Percentiles rank a stretch among this genome's conserved stretches.
These are phyloP conservation scores for Hyalella azteca DNA, from an alignment of 2,888 invertebrate genomes.

Conservation along the genomic window DNA sequence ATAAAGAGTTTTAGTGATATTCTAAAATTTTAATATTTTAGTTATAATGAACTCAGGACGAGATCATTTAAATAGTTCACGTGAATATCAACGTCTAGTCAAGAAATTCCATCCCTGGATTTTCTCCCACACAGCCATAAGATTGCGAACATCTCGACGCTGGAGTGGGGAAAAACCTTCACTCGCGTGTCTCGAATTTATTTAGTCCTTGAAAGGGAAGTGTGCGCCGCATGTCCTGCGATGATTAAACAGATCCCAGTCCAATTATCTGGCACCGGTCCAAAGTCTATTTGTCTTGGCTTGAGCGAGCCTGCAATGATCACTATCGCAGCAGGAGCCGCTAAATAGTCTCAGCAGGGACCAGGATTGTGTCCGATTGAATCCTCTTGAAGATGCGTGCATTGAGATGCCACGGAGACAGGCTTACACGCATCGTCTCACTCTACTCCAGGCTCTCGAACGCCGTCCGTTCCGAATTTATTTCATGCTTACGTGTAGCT, in stretches of 20 bases:
- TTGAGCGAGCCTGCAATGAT: conserved; percentile 27
- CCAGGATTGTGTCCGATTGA: conserved; percentile 34
- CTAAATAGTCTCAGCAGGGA: conserved; percentile 34
- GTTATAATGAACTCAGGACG: too few species aligned
- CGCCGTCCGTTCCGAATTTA: neutral
- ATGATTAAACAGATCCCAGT: conserved; percentile 33
- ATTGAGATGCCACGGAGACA: conserved; percentile 25
- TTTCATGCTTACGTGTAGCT: neutral
- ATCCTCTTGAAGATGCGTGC: conserved; percentile 35
- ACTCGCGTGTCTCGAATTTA: neutral
- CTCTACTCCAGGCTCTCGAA: neutral
- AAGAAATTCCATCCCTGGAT: too few species aligned
- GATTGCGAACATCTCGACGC: too few species aligned
- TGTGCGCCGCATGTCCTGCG: conserved; percentile 7
- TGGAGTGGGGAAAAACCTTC: too few species aligned
- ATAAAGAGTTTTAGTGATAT: too few species aligned
- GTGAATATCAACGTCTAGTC: too few species aligned
- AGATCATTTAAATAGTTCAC: too few species aligned
- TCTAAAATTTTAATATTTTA: too few species aligned
- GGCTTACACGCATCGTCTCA: conserved; percentile 16
- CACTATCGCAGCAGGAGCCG: conserved; percentile 29
- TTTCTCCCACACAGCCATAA: too few species aligned
- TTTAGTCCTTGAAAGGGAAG: neutral
- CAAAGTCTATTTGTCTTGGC: conserved; percentile 36
- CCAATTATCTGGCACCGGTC: conserved; percentile 36